phyloP scores from a whole-genome alignment of 2,113 vertebrate species.

The Spilogale gracilis region DNA sequence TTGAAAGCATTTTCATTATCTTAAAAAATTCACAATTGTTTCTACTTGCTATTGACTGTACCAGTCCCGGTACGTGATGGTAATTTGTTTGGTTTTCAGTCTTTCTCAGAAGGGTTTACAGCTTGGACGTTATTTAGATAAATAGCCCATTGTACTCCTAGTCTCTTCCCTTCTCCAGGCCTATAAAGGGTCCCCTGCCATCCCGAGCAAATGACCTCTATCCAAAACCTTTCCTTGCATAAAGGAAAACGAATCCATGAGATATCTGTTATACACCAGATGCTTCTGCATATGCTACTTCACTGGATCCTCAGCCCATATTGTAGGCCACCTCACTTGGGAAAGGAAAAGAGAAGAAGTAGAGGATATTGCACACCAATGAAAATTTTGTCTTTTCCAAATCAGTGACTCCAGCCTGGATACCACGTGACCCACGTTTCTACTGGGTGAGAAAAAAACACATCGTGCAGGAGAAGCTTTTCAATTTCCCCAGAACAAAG shows the following conservation, averaged over 20 bases:
- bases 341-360: neutral
- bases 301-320: neutral
- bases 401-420: neutral
- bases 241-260: neutral
- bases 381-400: neutral
- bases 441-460: neutral
- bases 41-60: neutral
- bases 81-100: neutral
- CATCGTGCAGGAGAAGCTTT: neutral
- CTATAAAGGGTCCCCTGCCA: neutral
- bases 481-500: conserved; percentile 6
- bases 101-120: conserved; percentile 17
- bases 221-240: neutral
- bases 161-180: neutral
- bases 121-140: neutral
- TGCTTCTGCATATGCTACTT: neutral
- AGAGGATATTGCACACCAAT: neutral
- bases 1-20: conserved; percentile 26
- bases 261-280: neutral
- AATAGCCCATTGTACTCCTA: neutral
- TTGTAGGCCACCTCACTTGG: neutral
- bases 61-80: neutral
- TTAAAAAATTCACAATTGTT: conserved; percentile 7
- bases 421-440: neutral
- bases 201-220: neutral